Evolutionary conservation across 2,797 vertebrate species (phyloP), one percentile per base, ranked within the genome.

Genomic region (Muscicapa comitata): DNA sequence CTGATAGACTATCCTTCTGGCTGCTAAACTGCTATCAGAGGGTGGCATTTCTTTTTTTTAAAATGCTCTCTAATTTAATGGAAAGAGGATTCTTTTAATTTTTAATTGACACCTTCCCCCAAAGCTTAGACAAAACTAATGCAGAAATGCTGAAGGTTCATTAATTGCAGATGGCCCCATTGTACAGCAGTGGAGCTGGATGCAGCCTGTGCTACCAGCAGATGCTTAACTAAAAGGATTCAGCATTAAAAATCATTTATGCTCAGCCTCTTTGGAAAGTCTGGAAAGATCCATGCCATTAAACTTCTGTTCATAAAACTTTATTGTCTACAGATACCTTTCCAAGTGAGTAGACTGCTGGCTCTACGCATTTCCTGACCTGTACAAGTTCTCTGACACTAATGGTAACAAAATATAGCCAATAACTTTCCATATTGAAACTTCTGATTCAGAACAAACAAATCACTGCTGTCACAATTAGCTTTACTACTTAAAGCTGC

Each of bases 321-420:
- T 92, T 88, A 88, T n/a, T 92, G 72, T 58, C 72, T 65, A 29
- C 1, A 9, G 40, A 40, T 86, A 58, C 33, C 28, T 94, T 92
- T 96, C 89, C 94, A 94, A 97, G 82, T 88, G 87, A 94, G 86
- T 86, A 95, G 94, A 86, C 78, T 92, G 89, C 65, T 96, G 94
- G 81, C 91, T 91, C 24, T 81, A 40, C 0, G 0, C 70, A 37
- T 90, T 95, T 95, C 91, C 91, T 94, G 92, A 91, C 66, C 76
- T 63, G 5, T 51, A 53, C 47, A 38, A 91, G 73, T 73, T 91
- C 72, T 73, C 48, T 84, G 73, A 72, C 76, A 75, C 43, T 91
- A 66, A 91, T 43, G 37, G 79, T 47, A 88, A 62, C 50, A 92
- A 88, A 95, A 92, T 54, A 66, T 28, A 72, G 66, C 76, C 42